These are phyloP conservation scores for Carabus problematicus DNA, from an alignment of 2,888 invertebrate genomes.

Conservation along the genomic window DNA sequence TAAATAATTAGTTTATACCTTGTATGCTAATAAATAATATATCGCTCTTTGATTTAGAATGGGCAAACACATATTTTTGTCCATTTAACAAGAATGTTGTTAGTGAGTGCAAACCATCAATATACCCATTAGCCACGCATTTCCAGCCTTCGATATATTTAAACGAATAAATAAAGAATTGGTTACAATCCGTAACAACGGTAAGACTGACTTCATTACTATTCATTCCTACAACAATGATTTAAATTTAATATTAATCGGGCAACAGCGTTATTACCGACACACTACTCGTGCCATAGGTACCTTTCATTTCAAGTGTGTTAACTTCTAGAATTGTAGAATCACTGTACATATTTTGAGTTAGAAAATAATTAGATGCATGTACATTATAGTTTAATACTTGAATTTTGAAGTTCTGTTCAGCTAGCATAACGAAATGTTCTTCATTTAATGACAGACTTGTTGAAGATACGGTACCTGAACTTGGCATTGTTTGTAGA, in stretches of 20 bases:
- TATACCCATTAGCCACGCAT: neutral
- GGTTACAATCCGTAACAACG: neutral
- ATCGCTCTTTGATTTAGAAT: neutral
- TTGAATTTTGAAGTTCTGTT: neutral
- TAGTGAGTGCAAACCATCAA: neutral
- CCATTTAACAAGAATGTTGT: neutral
- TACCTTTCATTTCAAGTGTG: neutral
- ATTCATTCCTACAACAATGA: neutral
- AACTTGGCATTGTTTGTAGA: neutral
- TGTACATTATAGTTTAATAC: conserved; percentile 8
- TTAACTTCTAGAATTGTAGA: neutral
- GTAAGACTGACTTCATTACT: neutral
- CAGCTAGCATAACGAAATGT: neutral
- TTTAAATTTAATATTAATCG: neutral
- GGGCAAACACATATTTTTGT: neutral
- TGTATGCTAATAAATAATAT: neutral
- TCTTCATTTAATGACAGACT: neutral
- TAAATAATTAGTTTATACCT: conserved; percentile 4
- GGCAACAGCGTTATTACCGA: neutral
- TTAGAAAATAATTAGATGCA: neutral
- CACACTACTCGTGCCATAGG: neutral
- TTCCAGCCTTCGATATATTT: conserved; percentile 1
- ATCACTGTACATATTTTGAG: conserved; percentile 2
- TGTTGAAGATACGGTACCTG: neutral
- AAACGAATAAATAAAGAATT: conserved; percentile 4